These are phyloP conservation scores for Anas capensis DNA, from an alignment of 2,797 vertebrate species.

Conservation along the genomic window DNA sequence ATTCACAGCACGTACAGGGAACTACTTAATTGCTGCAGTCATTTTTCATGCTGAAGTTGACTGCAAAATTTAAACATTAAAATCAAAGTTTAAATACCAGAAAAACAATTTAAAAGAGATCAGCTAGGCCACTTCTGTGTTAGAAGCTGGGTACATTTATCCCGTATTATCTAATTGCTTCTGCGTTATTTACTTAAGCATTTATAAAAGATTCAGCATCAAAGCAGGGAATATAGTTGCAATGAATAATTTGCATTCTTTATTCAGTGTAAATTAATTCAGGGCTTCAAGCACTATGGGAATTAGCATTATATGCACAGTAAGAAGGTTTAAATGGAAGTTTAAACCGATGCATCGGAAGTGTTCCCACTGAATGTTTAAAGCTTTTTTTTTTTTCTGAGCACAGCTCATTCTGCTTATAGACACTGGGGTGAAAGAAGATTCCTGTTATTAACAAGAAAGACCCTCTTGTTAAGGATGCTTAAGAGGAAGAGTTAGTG, in stretches of 20 bases:
- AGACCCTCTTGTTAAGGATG: not conserved
- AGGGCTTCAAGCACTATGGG: not conserved
- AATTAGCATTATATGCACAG: not conserved
- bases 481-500: not conserved
- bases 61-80: not conserved
- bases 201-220: slow-evolving; percentile 20
- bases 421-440: not conserved
- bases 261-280: slow-evolving; percentile 41
- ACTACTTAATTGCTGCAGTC: not conserved
- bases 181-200: not conserved
- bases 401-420: not conserved
- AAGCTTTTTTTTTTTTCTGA: not conserved
- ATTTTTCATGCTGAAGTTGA: not conserved
- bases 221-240: not conserved
- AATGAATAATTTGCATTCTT: slow-evolving; percentile 34
- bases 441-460: not conserved
- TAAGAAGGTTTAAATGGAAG: not conserved
- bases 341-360: slow-evolving; percentile 4
- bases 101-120: not conserved
- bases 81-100: not conserved
- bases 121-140: not conserved
- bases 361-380: not conserved
- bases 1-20: not conserved
- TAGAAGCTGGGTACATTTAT: not conserved
- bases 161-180: not conserved